phyloP scores from a whole-genome alignment of 2,113 vertebrate genomes.

The Podiceps cristatus region DNA sequence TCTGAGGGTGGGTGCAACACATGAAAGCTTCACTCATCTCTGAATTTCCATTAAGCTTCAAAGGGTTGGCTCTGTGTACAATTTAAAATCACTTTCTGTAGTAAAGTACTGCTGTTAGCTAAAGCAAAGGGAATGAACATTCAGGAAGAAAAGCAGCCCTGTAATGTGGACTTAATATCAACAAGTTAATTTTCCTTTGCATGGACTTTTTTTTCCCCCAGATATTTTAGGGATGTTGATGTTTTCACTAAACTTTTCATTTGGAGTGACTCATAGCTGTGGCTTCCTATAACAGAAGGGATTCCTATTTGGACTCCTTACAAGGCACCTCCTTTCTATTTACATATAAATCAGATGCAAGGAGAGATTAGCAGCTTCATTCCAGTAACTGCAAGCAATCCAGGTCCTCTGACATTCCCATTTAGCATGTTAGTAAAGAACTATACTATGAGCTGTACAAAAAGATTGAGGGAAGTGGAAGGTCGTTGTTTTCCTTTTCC shows the following conservation, averaged over 20 bases:
- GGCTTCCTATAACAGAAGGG: conserved; percentile 49
- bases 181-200: neutral
- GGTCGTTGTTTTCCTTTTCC: neutral
- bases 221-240: neutral
- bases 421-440: neutral
- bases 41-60: neutral
- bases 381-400: conserved; percentile 31
- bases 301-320: conserved; percentile 56
- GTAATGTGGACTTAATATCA: neutral
- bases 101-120: neutral
- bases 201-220: neutral
- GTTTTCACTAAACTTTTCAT: conserved; percentile 36
- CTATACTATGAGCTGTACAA: neutral
- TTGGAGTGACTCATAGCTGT: conserved; percentile 50
- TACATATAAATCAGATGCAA: conserved; percentile 49
- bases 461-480: neutral
- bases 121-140: neutral
- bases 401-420: neutral
- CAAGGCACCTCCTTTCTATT: conserved; percentile 49
- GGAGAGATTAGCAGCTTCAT: conserved; percentile 57
- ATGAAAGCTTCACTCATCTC: conserved; percentile 2
- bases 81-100: neutral
- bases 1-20: neutral
- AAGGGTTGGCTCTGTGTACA: neutral
- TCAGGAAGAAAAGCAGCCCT: neutral